Evolutionary conservation across 2,888 invertebrate species (phyloP).

Genomic region (Caenorhabditis sp.): DNA sequence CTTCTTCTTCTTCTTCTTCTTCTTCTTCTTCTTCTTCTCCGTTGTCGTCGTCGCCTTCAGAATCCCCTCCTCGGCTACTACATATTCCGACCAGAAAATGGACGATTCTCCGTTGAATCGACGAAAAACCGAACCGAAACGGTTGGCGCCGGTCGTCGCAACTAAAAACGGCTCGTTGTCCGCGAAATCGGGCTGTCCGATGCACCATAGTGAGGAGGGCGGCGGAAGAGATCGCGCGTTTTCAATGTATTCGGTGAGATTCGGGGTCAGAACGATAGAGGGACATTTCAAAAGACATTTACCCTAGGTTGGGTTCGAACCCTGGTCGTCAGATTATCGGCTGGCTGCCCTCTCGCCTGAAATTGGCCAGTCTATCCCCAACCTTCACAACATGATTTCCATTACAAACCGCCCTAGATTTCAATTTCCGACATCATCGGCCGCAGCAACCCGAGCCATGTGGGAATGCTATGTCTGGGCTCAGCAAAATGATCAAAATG

Average conservation of each 20-base stretch:
- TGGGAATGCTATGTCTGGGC: too few species aligned
- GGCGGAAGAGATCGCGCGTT: constrained; percentile 57
- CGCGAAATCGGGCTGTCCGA: neutral
- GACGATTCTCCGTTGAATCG: constrained; percentile 45
- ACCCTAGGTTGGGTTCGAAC: too few species aligned
- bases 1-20: constrained; percentile 1
- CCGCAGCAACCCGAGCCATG: too few species aligned
- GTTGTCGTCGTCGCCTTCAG: neutral
- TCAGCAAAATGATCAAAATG: too few species aligned
- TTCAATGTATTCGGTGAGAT: constrained; percentile 63
- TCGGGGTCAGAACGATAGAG: too few species aligned
- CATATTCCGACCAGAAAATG: neutral
- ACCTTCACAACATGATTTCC: too few species aligned
- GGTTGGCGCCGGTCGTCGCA: neutral
- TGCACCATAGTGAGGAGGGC: constrained; percentile 2
- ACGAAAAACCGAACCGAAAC: constrained; percentile 59
- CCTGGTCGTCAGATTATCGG: too few species aligned
- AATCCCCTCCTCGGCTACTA: neutral
- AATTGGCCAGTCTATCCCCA: too few species aligned
- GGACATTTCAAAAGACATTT: too few species aligned
- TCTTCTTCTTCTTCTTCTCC: neutral
- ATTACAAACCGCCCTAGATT: too few species aligned
- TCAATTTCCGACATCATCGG: too few species aligned
- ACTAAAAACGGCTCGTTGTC: constrained; percentile 30
- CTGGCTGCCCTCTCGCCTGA: too few species aligned